phyloP scores from a whole-genome alignment of 2,797 vertebrate species.

The Falco naumanni region DNA sequence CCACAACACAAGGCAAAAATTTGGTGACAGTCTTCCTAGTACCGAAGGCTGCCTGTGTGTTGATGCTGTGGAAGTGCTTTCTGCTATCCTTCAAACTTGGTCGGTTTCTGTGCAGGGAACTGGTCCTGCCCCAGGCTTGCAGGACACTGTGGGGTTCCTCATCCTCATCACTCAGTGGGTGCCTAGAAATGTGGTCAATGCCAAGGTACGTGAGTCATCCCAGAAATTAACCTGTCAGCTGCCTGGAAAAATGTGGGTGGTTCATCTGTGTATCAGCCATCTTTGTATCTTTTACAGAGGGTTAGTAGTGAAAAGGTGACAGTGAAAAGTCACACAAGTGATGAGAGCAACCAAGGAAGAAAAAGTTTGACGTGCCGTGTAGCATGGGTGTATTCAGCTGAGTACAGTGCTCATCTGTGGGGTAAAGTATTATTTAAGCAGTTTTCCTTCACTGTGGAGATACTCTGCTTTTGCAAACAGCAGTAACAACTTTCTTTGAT shows the following conservation, averaged over 20 bases:
- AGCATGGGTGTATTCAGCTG: background rate
- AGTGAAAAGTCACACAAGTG: background rate
- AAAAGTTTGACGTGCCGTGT: background rate
- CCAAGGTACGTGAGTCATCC: background rate
- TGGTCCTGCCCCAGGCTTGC: fast-evolving
- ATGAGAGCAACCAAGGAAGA: background rate
- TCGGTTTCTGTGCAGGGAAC: background rate
- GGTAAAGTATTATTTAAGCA: background rate
- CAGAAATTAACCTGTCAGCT: background rate
- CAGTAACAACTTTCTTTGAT: background rate
- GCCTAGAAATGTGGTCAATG: background rate
- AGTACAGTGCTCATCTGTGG: fast-evolving
- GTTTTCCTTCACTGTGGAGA: background rate
- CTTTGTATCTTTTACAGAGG: background rate
- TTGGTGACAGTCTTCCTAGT: background rate
- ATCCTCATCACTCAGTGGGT: background rate
- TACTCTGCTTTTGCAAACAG: background rate
- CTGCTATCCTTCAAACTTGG: background rate
- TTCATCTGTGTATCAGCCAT: background rate
- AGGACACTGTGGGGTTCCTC: fast-evolving
- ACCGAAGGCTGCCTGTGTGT: background rate
- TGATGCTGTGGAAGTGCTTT: background rate
- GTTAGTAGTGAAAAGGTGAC: background rate
- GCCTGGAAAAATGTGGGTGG: background rate
- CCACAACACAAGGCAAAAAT: background rate